Base-by-base conservation (phyloP, 2,888 invertebrate genomes). In the Neoscelio sp. region DNA sequence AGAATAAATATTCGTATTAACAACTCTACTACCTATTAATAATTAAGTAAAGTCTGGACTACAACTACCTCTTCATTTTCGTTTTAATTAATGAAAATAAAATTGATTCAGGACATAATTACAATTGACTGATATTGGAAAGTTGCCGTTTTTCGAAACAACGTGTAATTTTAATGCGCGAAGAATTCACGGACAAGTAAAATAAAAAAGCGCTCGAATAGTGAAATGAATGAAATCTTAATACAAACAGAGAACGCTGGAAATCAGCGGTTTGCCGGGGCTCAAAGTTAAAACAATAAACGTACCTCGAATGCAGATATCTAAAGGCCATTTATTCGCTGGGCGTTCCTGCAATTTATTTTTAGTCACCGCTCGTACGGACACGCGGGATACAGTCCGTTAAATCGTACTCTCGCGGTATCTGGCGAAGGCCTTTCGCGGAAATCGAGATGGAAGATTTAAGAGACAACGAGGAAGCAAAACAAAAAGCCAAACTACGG, bases 281-380 rank as follows among this genome's bases (percentile, higher is more conserved):
- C 75, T 83, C 83, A 84, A 85, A 85, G 87, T 86, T 87, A 85
- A 86, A 86, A 86, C 86, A 85, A 86, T 86, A 87, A 86, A 87
- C 84, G 81, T 76, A 77, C 81, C 82, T 81, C 82, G 80, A 81
- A 86, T 85, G 85, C 84, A 86, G 85, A 86, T 86, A 87, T 84
- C 86, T 83, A 84, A 83, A 85, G 84, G 82, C 84, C 86, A 86
- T 85, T 86, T 84, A 85, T 84, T 85, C 83, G 78, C 71, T 80
- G 82, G 82, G 81, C 67, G 68, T 70, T 78, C 40, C 62, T 52
- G 78, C 71, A 62, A 77, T 81, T 82, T 83, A 82, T 81, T 83
- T 81, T 83, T 77, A 83, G 79, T 75, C 67, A 50, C 60, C 44
- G 60, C 46, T 58, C 50, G 71, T 60, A 74, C 74, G 70, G 50